Conservation (phyloP, 1,140 invertebrate genomes). For the Andrena cerasifolii region DNA sequence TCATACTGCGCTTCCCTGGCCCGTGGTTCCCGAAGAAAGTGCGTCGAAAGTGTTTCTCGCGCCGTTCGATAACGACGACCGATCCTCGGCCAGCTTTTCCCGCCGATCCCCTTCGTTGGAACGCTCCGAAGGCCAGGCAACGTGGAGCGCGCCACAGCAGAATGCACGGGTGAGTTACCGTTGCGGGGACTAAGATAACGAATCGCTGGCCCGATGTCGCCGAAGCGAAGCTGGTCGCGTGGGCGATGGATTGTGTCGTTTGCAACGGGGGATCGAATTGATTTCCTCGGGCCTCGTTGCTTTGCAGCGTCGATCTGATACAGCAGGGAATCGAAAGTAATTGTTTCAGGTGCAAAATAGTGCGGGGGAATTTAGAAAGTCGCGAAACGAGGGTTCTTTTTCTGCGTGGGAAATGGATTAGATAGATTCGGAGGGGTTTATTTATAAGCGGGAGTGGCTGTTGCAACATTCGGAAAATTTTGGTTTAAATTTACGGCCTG, state of each 20-base stretch:
- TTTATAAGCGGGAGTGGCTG: background rate
- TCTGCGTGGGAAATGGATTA: too few species aligned
- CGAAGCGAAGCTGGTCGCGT: too few species aligned
- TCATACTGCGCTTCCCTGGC: background rate
- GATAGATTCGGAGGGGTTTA: too few species aligned
- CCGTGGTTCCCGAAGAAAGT: slow-evolving; percentile 25
- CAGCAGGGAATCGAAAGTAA: too few species aligned
- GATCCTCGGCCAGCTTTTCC: background rate
- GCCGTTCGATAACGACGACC: slow-evolving; percentile 2
- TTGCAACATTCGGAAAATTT: background rate
- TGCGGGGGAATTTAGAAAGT: too few species aligned
- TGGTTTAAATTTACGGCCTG: background rate
- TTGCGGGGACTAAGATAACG: background rate
- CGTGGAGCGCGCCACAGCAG: slow-evolving; percentile 49
- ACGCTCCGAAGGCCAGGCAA: slow-evolving; percentile 9
- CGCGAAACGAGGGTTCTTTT: too few species aligned
- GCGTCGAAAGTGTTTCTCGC: slow-evolving; percentile 29
- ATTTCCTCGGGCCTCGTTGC: too few species aligned
- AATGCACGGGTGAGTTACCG: slow-evolving; percentile 54
- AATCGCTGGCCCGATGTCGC: background rate
- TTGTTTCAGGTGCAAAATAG: too few species aligned
- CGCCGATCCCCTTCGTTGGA: background rate
- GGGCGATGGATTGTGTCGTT: too few species aligned
- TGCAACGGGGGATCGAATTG: too few species aligned
- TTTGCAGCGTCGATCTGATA: too few species aligned